Percentiles rank a stretch among this genome's conserved stretches.
These are phyloP conservation scores for Drosophila paulistorum DNA, from an alignment of 1,140 invertebrate genomes.

Conservation along the genomic window DNA sequence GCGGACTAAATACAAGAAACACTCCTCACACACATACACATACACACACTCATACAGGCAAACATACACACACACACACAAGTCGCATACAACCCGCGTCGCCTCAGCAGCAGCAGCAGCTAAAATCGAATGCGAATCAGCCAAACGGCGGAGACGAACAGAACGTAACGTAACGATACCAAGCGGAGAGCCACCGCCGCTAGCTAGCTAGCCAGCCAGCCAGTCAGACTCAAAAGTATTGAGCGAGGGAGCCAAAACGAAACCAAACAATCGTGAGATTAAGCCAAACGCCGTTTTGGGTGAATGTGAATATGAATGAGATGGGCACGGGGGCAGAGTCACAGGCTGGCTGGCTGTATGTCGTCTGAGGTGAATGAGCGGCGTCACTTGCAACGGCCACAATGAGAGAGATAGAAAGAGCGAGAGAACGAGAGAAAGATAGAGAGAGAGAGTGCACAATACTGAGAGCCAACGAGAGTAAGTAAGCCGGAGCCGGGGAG, in stretches of 20 bases:
- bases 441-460: conserved; percentile 23
- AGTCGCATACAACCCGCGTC: conserved; percentile 47
- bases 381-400: conserved; percentile 67
- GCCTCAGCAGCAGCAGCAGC: conserved; percentile 53
- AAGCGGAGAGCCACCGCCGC: conserved; percentile 34
- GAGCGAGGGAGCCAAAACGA: conserved; percentile 61
- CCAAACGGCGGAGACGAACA: conserved; percentile 44
- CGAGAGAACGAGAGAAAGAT: background rate
- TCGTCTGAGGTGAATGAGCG: conserved; percentile 72
- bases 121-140: conserved; percentile 80
- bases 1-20: conserved; percentile 79
- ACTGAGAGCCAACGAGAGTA: conserved; percentile 48
- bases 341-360: conserved; percentile 16
- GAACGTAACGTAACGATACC: conserved; percentile 59
- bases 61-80: conserved; percentile 21
- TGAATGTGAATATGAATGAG: conserved; percentile 82
- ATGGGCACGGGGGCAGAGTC: conserved; percentile 63
- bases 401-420: conserved; percentile 16
- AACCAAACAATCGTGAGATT: conserved; percentile 81
- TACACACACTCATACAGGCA: conserved; percentile 33
- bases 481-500: conserved; percentile 18
- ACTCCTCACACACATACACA: conserved; percentile 69
- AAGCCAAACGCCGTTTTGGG: conserved; percentile 81
- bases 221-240: conserved; percentile 42
- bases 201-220: conserved; percentile 20